phyloP scores from a whole-genome alignment of 1,140 invertebrate species.

The Episyrphus balteatus region DNA sequence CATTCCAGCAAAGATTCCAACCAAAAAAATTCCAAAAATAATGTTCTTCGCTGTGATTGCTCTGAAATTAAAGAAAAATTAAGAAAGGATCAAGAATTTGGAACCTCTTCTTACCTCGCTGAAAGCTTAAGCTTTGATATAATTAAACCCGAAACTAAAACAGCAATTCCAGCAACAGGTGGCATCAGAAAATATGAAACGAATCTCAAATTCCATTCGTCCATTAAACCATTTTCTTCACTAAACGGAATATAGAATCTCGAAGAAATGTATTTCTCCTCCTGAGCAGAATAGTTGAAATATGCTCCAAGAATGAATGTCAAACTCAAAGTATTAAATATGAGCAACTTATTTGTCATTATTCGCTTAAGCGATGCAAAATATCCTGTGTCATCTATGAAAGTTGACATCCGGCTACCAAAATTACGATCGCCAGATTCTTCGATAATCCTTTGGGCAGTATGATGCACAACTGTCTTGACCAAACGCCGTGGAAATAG shows the following conservation, averaged over 20 bases:
- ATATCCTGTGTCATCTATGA: conserved; percentile 38
- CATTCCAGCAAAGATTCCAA: conserved; percentile 42
- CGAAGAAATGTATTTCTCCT: conserved; percentile 47
- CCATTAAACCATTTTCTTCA: conserved; percentile 42
- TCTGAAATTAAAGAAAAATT: conserved; percentile 4
- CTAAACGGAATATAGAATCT: conserved; percentile 46
- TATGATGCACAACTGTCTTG: conserved; percentile 43
- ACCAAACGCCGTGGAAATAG: conserved; percentile 48
- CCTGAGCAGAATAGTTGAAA: conserved; percentile 43
- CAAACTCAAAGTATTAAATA: conserved; percentile 45
- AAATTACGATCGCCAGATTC: conserved; percentile 20
- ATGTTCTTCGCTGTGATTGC: conserved; percentile 41
- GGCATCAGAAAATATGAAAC: conserved; percentile 47
- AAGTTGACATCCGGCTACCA: conserved; percentile 24
- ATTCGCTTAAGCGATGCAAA: conserved; percentile 44
- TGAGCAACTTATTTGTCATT: conserved; percentile 46
- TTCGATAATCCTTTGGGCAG: conserved; percentile 39
- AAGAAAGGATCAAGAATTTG: neutral
- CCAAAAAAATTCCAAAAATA: conserved; percentile 24
- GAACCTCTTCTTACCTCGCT: conserved; percentile 24
- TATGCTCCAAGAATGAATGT: conserved; percentile 45
- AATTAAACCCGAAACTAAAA: conserved; percentile 49
- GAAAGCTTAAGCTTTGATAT: conserved; percentile 47
- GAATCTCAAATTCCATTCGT: conserved; percentile 42
- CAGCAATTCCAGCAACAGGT: conserved; percentile 45